Evolutionary conservation across 1,140 invertebrate species (phyloP), one percentile per base, ranked within the genome.

Genomic region (Colletes latitarsis): DNA sequence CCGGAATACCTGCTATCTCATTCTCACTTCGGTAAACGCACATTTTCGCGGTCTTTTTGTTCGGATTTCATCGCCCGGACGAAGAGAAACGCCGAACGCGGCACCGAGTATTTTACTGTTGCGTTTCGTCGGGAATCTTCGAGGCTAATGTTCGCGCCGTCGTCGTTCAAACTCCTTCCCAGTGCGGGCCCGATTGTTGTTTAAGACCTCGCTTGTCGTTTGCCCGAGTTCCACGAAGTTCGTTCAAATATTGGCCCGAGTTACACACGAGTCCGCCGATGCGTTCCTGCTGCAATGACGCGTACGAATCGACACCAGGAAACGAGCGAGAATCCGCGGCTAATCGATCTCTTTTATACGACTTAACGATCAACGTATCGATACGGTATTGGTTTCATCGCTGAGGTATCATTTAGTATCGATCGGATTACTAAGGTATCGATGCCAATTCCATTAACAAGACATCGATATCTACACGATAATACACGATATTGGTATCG

Each of bases 21-120:
- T 53, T 67, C 67, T 64, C 68, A 14, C 58, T 62, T 17, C n/a
- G 30, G 17, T 19, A 60, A 69, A 58, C 67, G 46, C 57, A 19
- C 55, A 43, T 78, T 77, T 77, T 43, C 77, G 52, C 58, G 68
- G 69, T n/a, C 77, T 77, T 77, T 77, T 62, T 70, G 66, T 55
- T 70, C 52, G 43, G 60, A 67, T 67, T 46, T 81, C 49, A 53
- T 68, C 19, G 63, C 69, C 49, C 74, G 58, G 64, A 64, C 43
- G 8, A 3, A 12, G 57, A 57, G 52, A 52, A 64, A 58, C 58
- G 21, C n/a, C 57, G 30, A 30, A 30, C 30, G 6, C 62, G 52
- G 41, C 46, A 68, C 14, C 75, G 66, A 46, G 57, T 60, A 39
- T 77, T 77, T 71, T 53, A 77, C 67, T 60, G 64, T 77, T 68